Evolutionary conservation across 2,888 invertebrate species (phyloP), one percentile per base, ranked within the genome.

Genomic region (Cryptosula pallasiana): DNA sequence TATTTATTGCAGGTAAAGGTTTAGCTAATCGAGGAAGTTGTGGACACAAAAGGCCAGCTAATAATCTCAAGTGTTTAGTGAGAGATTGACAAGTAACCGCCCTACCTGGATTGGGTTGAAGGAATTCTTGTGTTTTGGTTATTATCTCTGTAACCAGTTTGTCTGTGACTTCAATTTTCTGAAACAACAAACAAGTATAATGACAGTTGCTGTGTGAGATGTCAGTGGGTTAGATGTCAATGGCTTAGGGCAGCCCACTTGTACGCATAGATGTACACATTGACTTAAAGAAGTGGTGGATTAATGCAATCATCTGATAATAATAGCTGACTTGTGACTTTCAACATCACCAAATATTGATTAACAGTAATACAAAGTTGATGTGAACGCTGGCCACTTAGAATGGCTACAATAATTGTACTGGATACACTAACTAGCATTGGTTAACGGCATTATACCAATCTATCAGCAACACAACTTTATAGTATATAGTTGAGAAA

Each of bases 141-240:
- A 98, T 95, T 78, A 99, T 87, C 81, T 98, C 98, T 84, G 97
- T 97, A 54, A 99, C 95, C 81, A 99, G 87, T 86, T 97, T 97
- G 81, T 92, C 92, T 76, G 96, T 97, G 73, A 97, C 93, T 86
- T 99, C 99, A 78, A 97, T 95, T 92, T 96, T 97, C 95, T 96
- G 86, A 55, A 78, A 77, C n/a, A n/a, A 29, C 69, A 57, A 35
- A 58, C 45, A 20, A 45, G 5, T 45, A 45, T 45, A 45, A n/a
- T n/a, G n/a, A n/a, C n/a, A n/a, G n/a, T n/a, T n/a, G n/a, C n/a
- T n/a, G n/a, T n/a, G n/a, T n/a, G n/a, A n/a, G n/a, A n/a, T n/a
- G n/a, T n/a, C n/a, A n/a, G n/a, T n/a, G n/a, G n/a, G n/a, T n/a
- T n/a, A n/a, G n/a, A n/a, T n/a, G n/a, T n/a, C n/a, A n/a, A n/a